Percentiles rank a stretch among this genome's conserved stretches.
These are phyloP conservation scores for Bombyx mori DNA, from an alignment of 1,140 invertebrate genomes.

Conservation along the genomic window DNA sequence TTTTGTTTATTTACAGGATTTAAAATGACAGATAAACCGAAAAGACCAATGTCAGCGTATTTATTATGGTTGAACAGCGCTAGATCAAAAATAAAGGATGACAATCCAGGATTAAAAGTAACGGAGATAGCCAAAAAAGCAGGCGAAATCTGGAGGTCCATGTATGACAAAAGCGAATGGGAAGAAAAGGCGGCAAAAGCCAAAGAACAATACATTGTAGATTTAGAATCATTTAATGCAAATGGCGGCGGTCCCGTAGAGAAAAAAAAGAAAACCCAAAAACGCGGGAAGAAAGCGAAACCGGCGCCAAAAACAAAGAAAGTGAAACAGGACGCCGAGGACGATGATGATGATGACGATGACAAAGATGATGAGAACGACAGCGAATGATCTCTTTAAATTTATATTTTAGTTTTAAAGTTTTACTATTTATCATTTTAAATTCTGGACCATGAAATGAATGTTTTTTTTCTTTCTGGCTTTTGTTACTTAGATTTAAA, in stretches of 20 bases:
- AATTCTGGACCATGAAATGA: no score
- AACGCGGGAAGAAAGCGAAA: conserved; percentile 9
- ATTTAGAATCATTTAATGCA: conserved; percentile 17
- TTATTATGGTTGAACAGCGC: conserved; percentile 92
- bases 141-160: conserved; percentile 92
- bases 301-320: conserved; percentile 9
- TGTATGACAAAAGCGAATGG: conserved; percentile 80
- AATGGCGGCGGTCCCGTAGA: conserved; percentile 10
- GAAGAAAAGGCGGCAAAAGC: conserved; percentile 15
- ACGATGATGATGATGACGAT: conserved; percentile 8
- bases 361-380: conserved; percentile 8
- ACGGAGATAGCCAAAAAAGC: conserved; percentile 93
- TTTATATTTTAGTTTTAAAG: conserved; percentile 3
- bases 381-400: conserved; percentile 12
- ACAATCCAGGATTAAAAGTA: conserved; percentile 87
- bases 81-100: conserved; percentile 87
- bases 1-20: conserved; percentile 9
- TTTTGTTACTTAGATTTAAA: no score
- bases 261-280: conserved; percentile 7
- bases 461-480: no score
- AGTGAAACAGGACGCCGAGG: conserved; percentile 9
- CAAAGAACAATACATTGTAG: conserved; percentile 17
- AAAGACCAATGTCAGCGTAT: conserved; percentile 88
- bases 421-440: no score
- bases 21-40: conserved; percentile 72